These are phyloP conservation scores for Hirtodrosophila cameraria DNA, from an alignment of 2,888 invertebrate species.

Conservation along the genomic window DNA sequence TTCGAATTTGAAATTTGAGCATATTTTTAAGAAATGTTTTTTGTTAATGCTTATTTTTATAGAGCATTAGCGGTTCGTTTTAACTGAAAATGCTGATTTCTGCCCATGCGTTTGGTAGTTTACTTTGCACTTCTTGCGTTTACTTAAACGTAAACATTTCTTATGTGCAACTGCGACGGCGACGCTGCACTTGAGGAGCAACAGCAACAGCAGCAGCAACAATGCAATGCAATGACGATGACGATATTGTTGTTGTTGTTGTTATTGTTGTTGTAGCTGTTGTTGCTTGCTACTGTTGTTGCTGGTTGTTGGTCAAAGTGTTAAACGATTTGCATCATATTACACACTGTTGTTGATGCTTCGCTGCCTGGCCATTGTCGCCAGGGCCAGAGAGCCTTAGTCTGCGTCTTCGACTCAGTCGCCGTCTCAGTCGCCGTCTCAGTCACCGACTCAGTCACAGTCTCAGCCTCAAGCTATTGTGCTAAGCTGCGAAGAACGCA, in stretches of 20 bases:
- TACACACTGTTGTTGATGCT: slow-evolving; percentile 68
- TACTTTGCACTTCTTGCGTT: slow-evolving; percentile 52
- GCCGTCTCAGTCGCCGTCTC: slow-evolving; percentile 4
- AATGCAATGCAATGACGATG: slow-evolving; percentile 56
- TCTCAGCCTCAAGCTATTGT: slow-evolving; percentile 62
- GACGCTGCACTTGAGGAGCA: slow-evolving; percentile 66
- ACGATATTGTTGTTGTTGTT: slow-evolving; percentile 24
- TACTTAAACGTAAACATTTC: slow-evolving; percentile 62
- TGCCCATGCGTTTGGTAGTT: slow-evolving; percentile 45
- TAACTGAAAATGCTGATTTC: neutral
- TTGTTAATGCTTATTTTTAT: no score
- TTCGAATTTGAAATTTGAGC: neutral
- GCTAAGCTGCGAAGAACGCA: slow-evolving; percentile 56
- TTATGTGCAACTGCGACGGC: slow-evolving; percentile 57
- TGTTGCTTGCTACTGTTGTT: slow-evolving; percentile 32
- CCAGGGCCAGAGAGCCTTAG: slow-evolving; percentile 30
- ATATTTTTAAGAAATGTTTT: no score
- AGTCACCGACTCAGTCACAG: slow-evolving; percentile 14
- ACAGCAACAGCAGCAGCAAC: slow-evolving; percentile 69
- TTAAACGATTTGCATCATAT: slow-evolving; percentile 78
- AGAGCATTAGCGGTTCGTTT: slow-evolving; percentile 34
- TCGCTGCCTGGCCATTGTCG: slow-evolving; percentile 71
- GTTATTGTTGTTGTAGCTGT: slow-evolving; percentile 24
- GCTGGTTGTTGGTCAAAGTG: slow-evolving; percentile 72
- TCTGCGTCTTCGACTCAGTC: slow-evolving; percentile 8